Evolutionary conservation across 23 tunicate species (phyloP).

Genomic region (Phallusia fumigata): DNA sequence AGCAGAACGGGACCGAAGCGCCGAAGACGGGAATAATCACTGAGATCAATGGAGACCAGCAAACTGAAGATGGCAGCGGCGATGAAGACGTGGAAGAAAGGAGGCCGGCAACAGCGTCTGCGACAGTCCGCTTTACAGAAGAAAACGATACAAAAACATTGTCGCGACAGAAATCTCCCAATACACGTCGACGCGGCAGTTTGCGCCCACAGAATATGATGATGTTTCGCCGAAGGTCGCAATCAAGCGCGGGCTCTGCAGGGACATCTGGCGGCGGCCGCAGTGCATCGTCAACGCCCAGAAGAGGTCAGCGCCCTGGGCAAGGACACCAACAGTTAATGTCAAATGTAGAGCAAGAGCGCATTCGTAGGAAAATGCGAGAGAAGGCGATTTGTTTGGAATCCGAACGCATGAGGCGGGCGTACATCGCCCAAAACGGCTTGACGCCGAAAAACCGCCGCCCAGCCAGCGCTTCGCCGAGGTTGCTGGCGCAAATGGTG

Average conservation of each 20-base stretch:
- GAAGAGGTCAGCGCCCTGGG: background rate
- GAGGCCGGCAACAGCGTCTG: conserved; percentile 52
- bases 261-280: background rate
- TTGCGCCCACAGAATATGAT: conserved; percentile 28
- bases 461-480: conserved; percentile 24
- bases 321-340: conserved; percentile 34
- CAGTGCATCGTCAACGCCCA: conserved; percentile 14
- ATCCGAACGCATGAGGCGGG: conserved; percentile 49
- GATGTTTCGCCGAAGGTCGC: conserved; percentile 36
- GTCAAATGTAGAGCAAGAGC: conserved; percentile 75
- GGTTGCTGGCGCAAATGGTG: background rate
- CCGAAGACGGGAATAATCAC: conserved; percentile 12
- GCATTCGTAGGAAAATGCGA: conserved; percentile 57
- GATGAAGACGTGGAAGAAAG: background rate
- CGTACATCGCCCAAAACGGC: conserved; percentile 7
- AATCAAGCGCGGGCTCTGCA: background rate
- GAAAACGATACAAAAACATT: background rate
- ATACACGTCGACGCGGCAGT: conserved; percentile 29
- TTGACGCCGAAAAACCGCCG: background rate
- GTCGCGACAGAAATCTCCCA: background rate
- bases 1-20: background rate
- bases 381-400: conserved; percentile 62
- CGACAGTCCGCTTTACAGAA: conserved; percentile 33
- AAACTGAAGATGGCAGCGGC: background rate
- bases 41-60: background rate